Percentiles rank a stretch among this genome's conserved stretches.
phyloP scores from a whole-genome alignment of 2,888 invertebrate genomes.

The Eupithecia tripunctaria region DNA sequence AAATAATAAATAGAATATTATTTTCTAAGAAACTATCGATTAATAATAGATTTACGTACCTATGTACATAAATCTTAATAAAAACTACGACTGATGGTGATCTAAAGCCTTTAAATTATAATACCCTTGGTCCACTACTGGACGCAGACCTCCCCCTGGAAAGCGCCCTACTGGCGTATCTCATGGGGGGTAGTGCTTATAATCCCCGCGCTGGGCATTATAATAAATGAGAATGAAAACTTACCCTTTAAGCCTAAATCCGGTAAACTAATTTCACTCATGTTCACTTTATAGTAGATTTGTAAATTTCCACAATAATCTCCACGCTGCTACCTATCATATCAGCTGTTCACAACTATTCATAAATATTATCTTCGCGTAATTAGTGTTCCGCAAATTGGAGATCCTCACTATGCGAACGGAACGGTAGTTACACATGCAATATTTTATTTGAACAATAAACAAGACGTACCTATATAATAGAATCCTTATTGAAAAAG shows the following conservation, averaged over 20 bases:
- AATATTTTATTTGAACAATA: background rate
- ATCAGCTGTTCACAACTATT: conserved; percentile 28
- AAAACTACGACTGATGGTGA: background rate
- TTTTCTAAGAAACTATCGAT: too few relatives aligned
- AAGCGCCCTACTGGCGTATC: too few relatives aligned
- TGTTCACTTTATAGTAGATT: conserved; percentile 38
- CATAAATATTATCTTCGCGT: conserved; percentile 21
- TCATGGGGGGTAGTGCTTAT: too few relatives aligned
- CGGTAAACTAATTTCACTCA: conserved; percentile 58
- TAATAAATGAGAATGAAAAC: conserved; percentile 13
- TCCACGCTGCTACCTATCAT: conserved; percentile 11
- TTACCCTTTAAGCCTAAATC: conserved; percentile 49
- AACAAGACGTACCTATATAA: too few relatives aligned
- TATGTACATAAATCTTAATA: background rate
- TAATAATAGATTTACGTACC: too few relatives aligned
- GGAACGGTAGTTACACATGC: background rate
- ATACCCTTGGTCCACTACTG: too few relatives aligned
- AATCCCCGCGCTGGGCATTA: too few relatives aligned
- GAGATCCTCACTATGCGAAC: background rate
- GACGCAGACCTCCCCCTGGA: too few relatives aligned
- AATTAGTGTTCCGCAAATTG: conserved; percentile 1
- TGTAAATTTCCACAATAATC: conserved; percentile 16
- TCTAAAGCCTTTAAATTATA: too few relatives aligned
- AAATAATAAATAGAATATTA: too few relatives aligned
- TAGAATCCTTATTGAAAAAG: too few relatives aligned